Conservation (phyloP, 2,888 invertebrate species). For the Allolobophora icterica region DNA sequence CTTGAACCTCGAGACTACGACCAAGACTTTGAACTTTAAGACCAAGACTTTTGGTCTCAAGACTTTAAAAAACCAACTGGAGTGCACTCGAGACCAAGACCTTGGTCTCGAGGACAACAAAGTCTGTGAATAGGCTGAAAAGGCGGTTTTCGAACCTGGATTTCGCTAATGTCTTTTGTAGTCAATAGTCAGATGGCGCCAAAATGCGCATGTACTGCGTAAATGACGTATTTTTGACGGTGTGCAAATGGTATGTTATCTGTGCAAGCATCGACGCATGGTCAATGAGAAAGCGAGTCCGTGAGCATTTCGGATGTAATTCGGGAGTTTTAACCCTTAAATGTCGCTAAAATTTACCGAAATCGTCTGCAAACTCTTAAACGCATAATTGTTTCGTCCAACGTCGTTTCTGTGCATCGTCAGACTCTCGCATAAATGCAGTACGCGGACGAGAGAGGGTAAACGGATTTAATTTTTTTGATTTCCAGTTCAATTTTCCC, state of each 20-base stretch:
- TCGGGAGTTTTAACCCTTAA: not conserved
- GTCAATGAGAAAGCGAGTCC: not conserved
- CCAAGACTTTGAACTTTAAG: too few relatives aligned
- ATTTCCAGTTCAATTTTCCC: constrained; percentile 21
- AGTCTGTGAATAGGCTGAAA: too few relatives aligned
- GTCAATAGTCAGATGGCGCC: not conserved
- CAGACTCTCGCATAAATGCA: constrained; percentile 30
- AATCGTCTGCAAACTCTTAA: constrained; percentile 10
- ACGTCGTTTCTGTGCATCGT: not conserved
- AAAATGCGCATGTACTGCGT: not conserved
- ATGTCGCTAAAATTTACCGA: not conserved
- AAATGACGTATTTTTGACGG: not conserved
- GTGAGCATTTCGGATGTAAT: not conserved
- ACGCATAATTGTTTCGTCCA: not conserved
- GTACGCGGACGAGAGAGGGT: constrained; percentile 38
- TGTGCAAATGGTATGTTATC: not conserved
- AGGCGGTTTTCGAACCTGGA: too few relatives aligned
- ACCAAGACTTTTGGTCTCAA: too few relatives aligned
- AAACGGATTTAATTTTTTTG: not conserved
- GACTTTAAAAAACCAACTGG: too few relatives aligned
- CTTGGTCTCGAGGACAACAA: too few relatives aligned
- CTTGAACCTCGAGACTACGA: too few relatives aligned
- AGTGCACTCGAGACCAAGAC: too few relatives aligned
- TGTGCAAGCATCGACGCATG: not conserved
- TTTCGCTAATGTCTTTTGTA: not conserved